phyloP scores from a whole-genome alignment of 2,113 vertebrate genomes.

The Merops nubicus region DNA sequence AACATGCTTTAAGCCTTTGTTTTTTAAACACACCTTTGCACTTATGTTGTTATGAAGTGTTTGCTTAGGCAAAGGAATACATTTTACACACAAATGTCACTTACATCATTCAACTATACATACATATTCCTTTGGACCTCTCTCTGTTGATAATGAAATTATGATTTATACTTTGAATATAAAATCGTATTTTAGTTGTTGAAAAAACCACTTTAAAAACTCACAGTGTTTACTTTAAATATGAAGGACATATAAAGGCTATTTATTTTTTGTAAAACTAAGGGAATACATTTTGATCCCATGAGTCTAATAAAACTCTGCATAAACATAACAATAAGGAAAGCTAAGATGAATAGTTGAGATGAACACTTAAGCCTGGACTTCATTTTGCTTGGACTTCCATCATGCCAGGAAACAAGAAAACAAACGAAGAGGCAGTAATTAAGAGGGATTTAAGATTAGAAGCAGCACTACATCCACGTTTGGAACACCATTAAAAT shows the following conservation, averaged over 20 bases:
- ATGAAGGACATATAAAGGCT: slow-evolving; percentile 12
- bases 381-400: neutral
- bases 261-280: slow-evolving; percentile 44
- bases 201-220: slow-evolving; percentile 48
- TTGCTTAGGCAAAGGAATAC: slow-evolving; percentile 39
- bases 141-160: slow-evolving; percentile 62
- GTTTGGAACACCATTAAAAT: neutral
- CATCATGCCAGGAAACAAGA: slow-evolving; percentile 11
- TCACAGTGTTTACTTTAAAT: slow-evolving; percentile 43
- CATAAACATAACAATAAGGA: slow-evolving; percentile 57
- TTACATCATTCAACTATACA: slow-evolving; percentile 14
- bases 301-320: slow-evolving; percentile 52
- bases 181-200: neutral
- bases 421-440: slow-evolving; percentile 9
- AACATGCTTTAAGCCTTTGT: slow-evolving; percentile 15
- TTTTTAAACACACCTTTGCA: slow-evolving; percentile 53
- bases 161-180: slow-evolving; percentile 32
- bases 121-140: neutral
- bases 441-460: slow-evolving; percentile 23
- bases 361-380: slow-evolving; percentile 32
- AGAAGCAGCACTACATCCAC: neutral
- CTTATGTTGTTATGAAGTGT: slow-evolving; percentile 44
- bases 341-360: slow-evolving; percentile 19
- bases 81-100: neutral
- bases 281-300: slow-evolving; percentile 47